Percentiles rank a stretch among this genome's conserved stretches.
Evolutionary conservation across 2,888 invertebrate genomes (phyloP).

Genomic region (Leptopilina myrica): DNA sequence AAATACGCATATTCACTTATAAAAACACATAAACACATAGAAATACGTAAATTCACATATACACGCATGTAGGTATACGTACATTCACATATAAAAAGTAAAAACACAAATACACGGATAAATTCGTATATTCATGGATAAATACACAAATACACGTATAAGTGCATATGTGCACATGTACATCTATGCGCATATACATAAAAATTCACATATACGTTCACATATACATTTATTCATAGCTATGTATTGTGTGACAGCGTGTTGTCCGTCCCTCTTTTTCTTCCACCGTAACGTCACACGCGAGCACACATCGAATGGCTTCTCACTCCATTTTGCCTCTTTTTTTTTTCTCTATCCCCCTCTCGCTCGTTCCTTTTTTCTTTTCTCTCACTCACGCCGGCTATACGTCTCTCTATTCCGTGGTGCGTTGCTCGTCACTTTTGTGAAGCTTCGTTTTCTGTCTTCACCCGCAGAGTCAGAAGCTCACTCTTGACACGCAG

Average conservation of each 20-base stretch:
- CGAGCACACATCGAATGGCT: slow-evolving; percentile 40
- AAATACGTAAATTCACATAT: too few relatives aligned
- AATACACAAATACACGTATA: too few relatives aligned
- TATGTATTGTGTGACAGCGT: slow-evolving; percentile 42
- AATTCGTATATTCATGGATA: too few relatives aligned
- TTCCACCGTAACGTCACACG: slow-evolving; percentile 43
- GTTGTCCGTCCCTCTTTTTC: slow-evolving; percentile 49
- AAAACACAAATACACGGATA: too few relatives aligned
- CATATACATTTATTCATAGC: too few relatives aligned
- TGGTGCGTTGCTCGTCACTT: slow-evolving; percentile 72
- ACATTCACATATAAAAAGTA: too few relatives aligned
- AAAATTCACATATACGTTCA: too few relatives aligned
- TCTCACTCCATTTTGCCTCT: slow-evolving; percentile 53
- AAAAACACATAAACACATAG: too few relatives aligned
- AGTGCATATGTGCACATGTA: too few relatives aligned
- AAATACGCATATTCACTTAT: too few relatives aligned
- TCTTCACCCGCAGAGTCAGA: slow-evolving; percentile 72
- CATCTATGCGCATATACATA: too few relatives aligned
- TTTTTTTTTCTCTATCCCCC: slow-evolving; percentile 41
- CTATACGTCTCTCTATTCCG: slow-evolving; percentile 56
- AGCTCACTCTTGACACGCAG: slow-evolving; percentile 66
- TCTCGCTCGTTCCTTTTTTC: slow-evolving; percentile 42
- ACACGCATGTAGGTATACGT: too few relatives aligned
- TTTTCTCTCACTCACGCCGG: slow-evolving; percentile 55
- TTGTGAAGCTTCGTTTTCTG: slow-evolving; percentile 73